Conservation (phyloP, 2,888 invertebrate species). For the Rhingia rostrata region DNA sequence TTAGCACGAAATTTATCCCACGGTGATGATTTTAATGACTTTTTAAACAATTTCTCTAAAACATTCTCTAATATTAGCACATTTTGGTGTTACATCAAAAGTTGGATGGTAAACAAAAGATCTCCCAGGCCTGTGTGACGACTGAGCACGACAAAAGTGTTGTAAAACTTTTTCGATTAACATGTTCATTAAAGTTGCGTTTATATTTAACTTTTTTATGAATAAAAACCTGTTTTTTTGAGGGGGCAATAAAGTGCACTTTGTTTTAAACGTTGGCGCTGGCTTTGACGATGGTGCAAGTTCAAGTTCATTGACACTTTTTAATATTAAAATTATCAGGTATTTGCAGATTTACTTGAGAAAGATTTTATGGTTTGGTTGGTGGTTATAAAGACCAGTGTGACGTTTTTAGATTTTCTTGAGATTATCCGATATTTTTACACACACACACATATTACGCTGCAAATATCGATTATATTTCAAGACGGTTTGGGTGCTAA, state of each 20-base stretch:
- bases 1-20: too few species aligned
- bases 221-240: not conserved
- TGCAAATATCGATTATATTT: too few species aligned
- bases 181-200: constrained; percentile 26
- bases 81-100: constrained; percentile 15
- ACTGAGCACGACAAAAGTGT: not conserved
- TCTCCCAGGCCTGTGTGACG: constrained; percentile 16
- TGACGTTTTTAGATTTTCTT: too few species aligned
- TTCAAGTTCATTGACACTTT: constrained; percentile 1
- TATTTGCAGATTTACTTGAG: too few species aligned
- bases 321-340: not conserved
- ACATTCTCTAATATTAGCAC: constrained; percentile 35
- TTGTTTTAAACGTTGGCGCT: not conserved
- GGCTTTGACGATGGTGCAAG: constrained; percentile 3
- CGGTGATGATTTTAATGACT: not conserved
- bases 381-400: too few species aligned
- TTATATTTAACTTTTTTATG: constrained; percentile 20
- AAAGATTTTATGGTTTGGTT: too few species aligned
- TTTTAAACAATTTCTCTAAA: constrained; percentile 7
- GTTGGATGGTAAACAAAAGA: constrained; percentile 16
- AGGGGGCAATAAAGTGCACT: not conserved
- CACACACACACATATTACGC: too few species aligned
- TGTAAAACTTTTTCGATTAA: constrained; percentile 48
- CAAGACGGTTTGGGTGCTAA: too few species aligned
- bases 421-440: too few species aligned